phyloP scores from a whole-genome alignment of 1,140 invertebrate genomes.

The Drosophila novamexicana region DNA sequence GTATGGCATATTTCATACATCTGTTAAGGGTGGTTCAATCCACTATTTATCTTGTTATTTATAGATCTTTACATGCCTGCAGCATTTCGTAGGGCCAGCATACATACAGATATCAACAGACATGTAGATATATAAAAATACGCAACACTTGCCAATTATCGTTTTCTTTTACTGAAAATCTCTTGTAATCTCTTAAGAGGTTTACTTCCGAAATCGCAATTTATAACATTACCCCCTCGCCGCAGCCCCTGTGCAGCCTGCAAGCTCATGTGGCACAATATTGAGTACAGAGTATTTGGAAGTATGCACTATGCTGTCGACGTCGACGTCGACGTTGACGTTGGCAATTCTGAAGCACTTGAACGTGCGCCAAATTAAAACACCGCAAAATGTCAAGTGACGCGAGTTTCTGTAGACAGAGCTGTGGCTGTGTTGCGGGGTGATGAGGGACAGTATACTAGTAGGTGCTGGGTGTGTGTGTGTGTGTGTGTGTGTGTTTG shows the following conservation, averaged over 20 bases:
- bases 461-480: neutral
- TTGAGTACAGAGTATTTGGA: constrained; percentile 18
- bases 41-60: no score
- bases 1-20: no score
- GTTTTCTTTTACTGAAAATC: constrained; percentile 4
- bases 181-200: constrained; percentile 20
- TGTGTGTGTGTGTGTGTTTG: neutral
- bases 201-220: constrained; percentile 18
- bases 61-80: no score
- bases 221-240: neutral
- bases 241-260: neutral
- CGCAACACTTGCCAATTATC: constrained; percentile 12
- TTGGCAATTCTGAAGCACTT: constrained; percentile 60
- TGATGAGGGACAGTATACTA: neutral
- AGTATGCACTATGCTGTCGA: neutral
- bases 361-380: constrained; percentile 78
- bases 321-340: constrained; percentile 17
- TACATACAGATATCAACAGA: no score
- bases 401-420: constrained; percentile 51
- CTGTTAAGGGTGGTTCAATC: no score
- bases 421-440: neutral
- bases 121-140: neutral
- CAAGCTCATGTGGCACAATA: constrained; percentile 8
- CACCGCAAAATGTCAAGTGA: constrained; percentile 78
- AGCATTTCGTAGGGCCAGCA: no score